Percentiles rank a stretch among this genome's conserved stretches.
These are phyloP conservation scores for Osmoderma eremita DNA, from an alignment of 2,888 invertebrate species.

Conservation along the genomic window DNA sequence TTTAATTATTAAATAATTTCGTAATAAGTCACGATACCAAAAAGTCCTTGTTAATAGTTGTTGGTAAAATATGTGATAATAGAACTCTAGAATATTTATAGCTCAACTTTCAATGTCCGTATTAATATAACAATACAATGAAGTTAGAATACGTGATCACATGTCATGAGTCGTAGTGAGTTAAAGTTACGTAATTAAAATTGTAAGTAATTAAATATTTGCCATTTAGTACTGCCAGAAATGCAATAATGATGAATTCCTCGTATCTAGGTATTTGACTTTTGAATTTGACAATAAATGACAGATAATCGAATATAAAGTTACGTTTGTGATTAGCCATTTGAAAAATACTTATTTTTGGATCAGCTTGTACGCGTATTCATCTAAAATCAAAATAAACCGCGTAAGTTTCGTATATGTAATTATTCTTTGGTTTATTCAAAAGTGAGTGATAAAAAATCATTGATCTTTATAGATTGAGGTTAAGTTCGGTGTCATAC, in stretches of 20 bases:
- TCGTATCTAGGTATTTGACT: constrained; percentile 26
- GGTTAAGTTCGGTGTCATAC: constrained; percentile 45
- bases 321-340: constrained; percentile 7
- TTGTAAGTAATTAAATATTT: constrained; percentile 20
- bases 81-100: no score
- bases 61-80: no score
- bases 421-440: background rate
- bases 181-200: constrained; percentile 24
- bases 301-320: constrained; percentile 15
- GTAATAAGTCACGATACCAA: no score
- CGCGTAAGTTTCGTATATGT: constrained; percentile 25
- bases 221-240: background rate
- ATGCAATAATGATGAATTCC: constrained; percentile 8
- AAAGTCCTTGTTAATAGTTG: no score
- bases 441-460: background rate
- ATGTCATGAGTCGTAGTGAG: constrained; percentile 1
- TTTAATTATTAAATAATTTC: no score
- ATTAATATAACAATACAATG: background rate
- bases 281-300: constrained; percentile 18
- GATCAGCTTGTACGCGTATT: constrained; percentile 15
- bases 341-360: constrained; percentile 20
- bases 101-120: background rate
- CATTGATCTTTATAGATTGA: constrained; percentile 44
- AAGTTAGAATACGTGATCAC: background rate
- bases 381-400: background rate